These are phyloP conservation scores for Propithecus coquereli DNA, from an alignment of 2,113 vertebrate species.

Conservation along the genomic window DNA sequence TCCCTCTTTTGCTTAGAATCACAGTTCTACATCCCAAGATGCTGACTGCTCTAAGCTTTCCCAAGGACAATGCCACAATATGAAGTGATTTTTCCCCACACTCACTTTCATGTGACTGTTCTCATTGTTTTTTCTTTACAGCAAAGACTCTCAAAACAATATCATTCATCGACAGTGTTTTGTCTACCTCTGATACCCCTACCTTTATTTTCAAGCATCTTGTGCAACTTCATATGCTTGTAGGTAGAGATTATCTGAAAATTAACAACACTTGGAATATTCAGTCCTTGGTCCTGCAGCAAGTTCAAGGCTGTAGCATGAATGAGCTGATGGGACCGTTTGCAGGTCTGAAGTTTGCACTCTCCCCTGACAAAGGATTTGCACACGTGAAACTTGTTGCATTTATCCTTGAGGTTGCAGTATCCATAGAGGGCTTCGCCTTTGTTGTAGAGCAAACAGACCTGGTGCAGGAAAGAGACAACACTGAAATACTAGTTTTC, in stretches of 20 bases:
- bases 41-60: neutral
- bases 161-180: fast-evolving
- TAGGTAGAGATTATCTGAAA: constrained; percentile 78
- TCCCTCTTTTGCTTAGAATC: neutral
- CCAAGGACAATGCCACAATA: neutral
- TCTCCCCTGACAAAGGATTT: constrained; percentile 78
- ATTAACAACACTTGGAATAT: constrained; percentile 48
- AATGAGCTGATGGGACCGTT: constrained; percentile 80
- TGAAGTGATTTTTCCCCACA: neutral
- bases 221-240: constrained; percentile 63
- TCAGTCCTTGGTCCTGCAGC: constrained; percentile 72
- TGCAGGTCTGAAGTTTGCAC: constrained; percentile 77
- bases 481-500: neutral
- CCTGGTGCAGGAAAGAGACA: constrained; percentile 54
- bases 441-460: constrained; percentile 80
- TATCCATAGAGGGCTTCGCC: constrained; percentile 30
- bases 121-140: neutral
- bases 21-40: neutral
- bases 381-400: constrained; percentile 83
- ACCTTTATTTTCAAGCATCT: constrained; percentile 56
- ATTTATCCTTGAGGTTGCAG: constrained; percentile 75
- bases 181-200: neutral
- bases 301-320: neutral
- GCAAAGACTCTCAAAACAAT: neutral
- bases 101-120: neutral